phyloP scores from a whole-genome alignment of 2,113 vertebrate species.

The Cyanoliseus patagonus region DNA sequence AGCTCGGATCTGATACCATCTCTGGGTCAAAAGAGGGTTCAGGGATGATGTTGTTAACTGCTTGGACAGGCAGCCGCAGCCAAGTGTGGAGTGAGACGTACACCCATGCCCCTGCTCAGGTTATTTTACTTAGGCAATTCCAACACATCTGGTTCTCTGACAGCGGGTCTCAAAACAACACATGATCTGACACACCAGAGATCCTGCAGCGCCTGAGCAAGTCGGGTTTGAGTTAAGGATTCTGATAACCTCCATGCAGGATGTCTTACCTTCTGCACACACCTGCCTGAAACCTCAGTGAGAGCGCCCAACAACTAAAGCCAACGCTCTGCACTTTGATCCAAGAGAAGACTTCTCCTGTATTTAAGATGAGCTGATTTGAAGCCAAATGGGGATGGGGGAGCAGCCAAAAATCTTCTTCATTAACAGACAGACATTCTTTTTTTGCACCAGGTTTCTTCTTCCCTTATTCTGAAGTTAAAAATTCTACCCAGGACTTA shows the following conservation, averaged over 20 bases:
- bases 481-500: not conserved
- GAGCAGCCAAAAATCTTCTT: not conserved
- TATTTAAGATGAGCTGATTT: not conserved
- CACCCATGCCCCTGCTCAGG: not conserved
- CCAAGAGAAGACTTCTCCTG: not conserved
- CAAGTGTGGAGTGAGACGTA: not conserved
- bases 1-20: not conserved
- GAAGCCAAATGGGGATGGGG: not conserved
- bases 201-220: not conserved
- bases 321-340: not conserved
- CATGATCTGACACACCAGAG: not conserved
- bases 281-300: not conserved
- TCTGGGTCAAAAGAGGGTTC: constrained; percentile 11
- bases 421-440: not conserved
- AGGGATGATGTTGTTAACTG: not conserved
- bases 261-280: not conserved
- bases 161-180: constrained; percentile 8
- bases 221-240: not conserved
- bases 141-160: constrained; percentile 17
- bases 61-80: not conserved
- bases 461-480: not conserved
- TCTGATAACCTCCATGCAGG: not conserved
- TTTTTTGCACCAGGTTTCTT: not conserved
- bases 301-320: accelerated
- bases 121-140: not conserved